A percentile compares a stretch with the other conserved stretches of the same genome.
These are phyloP conservation scores for Scaptodrosophila lebanonensis DNA, from an alignment of 1,140 invertebrate genomes.

Conservation along the genomic window DNA sequence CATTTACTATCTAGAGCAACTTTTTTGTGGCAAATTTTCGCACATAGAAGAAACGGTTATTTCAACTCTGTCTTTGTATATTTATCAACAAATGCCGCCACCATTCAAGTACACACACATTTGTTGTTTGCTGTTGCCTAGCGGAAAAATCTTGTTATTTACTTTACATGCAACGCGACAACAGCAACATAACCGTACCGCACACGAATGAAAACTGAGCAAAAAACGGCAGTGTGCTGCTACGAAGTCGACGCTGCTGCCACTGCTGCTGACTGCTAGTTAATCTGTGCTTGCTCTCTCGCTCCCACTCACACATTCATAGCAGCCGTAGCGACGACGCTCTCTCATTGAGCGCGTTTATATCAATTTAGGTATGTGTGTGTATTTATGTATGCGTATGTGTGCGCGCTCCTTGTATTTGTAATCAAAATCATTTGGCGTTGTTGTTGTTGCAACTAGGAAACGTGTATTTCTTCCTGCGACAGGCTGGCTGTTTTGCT, in stretches of 20 bases:
- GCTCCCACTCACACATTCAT: slow-evolving; percentile 4
- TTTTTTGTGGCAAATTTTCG: slow-evolving; percentile 49
- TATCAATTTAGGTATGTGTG: slow-evolving; percentile 7
- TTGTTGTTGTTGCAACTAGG: slow-evolving; percentile 60
- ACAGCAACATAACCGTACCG: slow-evolving; percentile 56
- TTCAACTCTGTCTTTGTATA: slow-evolving; percentile 51
- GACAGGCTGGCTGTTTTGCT: slow-evolving; percentile 52
- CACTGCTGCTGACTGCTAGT: slow-evolving; percentile 13
- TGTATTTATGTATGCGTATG: slow-evolving; percentile 22
- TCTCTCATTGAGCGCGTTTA: slow-evolving; percentile 3
- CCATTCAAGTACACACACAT: slow-evolving; percentile 12
- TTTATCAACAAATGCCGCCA: slow-evolving; percentile 69
- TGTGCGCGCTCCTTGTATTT: slow-evolving; percentile 44
- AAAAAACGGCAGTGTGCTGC: slow-evolving; percentile 34
- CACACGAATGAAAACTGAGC: slow-evolving; percentile 62
- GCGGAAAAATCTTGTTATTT: slow-evolving; percentile 55
- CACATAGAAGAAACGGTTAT: slow-evolving; percentile 31
- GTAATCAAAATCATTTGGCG: slow-evolving; percentile 53
- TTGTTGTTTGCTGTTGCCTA: slow-evolving; percentile 32
- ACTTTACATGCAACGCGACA: slow-evolving; percentile 46
- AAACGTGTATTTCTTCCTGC: slow-evolving; percentile 75
- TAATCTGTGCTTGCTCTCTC: slow-evolving; percentile 31
- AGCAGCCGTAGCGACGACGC: too few species aligned
- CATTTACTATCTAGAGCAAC: slow-evolving; percentile 62
- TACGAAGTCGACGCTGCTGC: neutral